A percentile compares a stretch with the other conserved stretches of the same genome.
These are phyloP conservation scores for Drosophila meridiana DNA, from an alignment of 2,888 invertebrate genomes.

Conservation along the genomic window DNA sequence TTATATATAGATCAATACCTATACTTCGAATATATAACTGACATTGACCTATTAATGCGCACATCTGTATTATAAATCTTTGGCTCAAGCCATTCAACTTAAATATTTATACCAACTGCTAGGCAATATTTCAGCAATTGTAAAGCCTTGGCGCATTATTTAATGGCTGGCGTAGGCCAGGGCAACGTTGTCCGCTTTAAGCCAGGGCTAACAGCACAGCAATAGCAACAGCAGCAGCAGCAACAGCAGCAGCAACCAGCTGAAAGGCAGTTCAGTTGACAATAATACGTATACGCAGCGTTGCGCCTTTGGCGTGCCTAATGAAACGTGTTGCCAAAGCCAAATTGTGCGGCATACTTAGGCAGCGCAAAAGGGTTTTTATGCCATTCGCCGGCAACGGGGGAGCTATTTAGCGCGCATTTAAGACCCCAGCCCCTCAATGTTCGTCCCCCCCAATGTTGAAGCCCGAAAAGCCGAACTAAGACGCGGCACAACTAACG, in stretches of 20 bases:
- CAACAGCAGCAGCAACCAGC: neutral
- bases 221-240: neutral
- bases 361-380: constrained; percentile 40
- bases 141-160: constrained; percentile 1
- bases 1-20: neutral
- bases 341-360: constrained; percentile 63
- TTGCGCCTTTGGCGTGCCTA: constrained; percentile 55
- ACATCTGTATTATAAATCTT: neutral
- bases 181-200: constrained; percentile 1
- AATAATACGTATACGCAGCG: constrained; percentile 49
- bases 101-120: neutral
- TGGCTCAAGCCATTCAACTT: neutral
- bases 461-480: constrained; percentile 54
- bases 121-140: neutral
- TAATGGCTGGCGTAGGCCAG: constrained; percentile 3
- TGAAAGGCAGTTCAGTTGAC: neutral
- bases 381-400: constrained; percentile 32
- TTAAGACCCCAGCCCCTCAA: constrained; percentile 25
- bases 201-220: neutral
- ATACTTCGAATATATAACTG: neutral
- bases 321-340: constrained; percentile 68
- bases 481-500: constrained; percentile 52
- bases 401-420: constrained; percentile 64
- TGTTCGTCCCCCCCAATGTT: neutral
- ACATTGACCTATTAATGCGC: neutral